Evolutionary conservation across 2,113 vertebrate species (phyloP), one percentile per base, ranked within the genome.

Genomic region (Uria lomvia): DNA sequence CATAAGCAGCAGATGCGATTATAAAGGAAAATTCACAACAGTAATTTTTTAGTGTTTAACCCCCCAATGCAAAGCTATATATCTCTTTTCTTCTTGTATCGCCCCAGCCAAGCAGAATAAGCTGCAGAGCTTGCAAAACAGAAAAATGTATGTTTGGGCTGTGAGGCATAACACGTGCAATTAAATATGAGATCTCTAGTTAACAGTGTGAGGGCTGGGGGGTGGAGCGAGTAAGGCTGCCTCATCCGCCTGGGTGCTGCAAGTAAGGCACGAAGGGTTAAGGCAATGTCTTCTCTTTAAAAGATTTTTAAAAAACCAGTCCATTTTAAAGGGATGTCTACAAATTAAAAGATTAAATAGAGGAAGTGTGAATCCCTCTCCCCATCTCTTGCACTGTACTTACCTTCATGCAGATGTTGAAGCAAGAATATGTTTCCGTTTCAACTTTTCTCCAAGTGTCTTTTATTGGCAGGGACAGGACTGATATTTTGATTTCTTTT

Each of bases 391-490:
- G n/a, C 32, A 26, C 27, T 12, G 9, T 34, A 26, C 14, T 77
- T 83, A 15, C 23, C 30, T 84, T 52, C 52, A 42, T 43, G 66
- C 13, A 62, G 42, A 32, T 80, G 27, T 66, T 76, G 42, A 80
- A 93, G 65, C 32, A 70, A 59, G 27, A 75, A n/a, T 52, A 55
- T 45, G 3, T 70, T 93, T 85, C 66, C 70, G 63, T 80, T 88
- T 94, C 18, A 21, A 53, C 76, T 72, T 97, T 89, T 96, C 95
- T 93, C 73, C 63, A 89, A 80, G 79, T 78, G 24, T 70, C 93
- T 96, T 92, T 94, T 92, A 90, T 91, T 52, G 60, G 47, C 23
- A 92, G 66, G 80, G 43, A 45, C 81, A 63, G 91, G 21, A 74
- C 20, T 40, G 16, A 8, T 77, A 8, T 21, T 88, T 88, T 82